Percentiles rank a stretch among this genome's conserved stretches.
These are phyloP conservation scores for Archaeoteleia sp. DNA, from an alignment of 2,888 invertebrate genomes.

Conservation along the genomic window DNA sequence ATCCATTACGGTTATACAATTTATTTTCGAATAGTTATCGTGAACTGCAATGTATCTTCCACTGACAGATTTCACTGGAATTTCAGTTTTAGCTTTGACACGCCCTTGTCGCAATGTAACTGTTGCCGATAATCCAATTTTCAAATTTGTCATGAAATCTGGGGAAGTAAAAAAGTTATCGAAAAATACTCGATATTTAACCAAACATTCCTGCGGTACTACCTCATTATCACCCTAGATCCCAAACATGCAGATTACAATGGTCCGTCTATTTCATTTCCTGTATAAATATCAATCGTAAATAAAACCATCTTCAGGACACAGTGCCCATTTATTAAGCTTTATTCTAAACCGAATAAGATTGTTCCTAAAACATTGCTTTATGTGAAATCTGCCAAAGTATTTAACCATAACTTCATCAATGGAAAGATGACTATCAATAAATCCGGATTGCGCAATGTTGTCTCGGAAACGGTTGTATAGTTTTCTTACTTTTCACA, in stretches of 20 bases:
- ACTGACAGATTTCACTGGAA: constrained; percentile 15
- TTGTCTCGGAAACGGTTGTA: constrained; percentile 32
- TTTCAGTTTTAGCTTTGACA: constrained; percentile 11
- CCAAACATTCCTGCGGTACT: no score
- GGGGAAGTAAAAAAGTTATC: constrained; percentile 29
- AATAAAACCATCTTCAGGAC: constrained; percentile 14
- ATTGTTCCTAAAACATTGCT: constrained; percentile 30
- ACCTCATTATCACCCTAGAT: constrained; percentile 11
- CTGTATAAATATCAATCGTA: constrained; percentile 32
- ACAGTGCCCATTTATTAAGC: constrained; percentile 24
- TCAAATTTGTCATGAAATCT: constrained; percentile 32
- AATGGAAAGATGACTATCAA: constrained; percentile 20
- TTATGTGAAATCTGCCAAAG: constrained; percentile 20
- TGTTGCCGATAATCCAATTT: constrained; percentile 17
- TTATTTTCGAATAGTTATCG: constrained; percentile 8
- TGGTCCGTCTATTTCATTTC: constrained; percentile 1
- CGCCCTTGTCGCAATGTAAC: constrained; percentile 21
- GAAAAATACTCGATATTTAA: constrained; percentile 20
- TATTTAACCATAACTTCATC: constrained; percentile 43
- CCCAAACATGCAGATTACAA: constrained; percentile 16
- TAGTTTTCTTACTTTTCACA: constrained; percentile 35
- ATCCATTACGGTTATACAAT: constrained; percentile 24
- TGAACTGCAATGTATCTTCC: constrained; percentile 1
- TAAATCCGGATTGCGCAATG: constrained; percentile 22
- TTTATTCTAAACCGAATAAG: constrained; percentile 26